Conservation (phyloP, 2,797 vertebrate genomes). For the Sebastes melanostomus region DNA sequence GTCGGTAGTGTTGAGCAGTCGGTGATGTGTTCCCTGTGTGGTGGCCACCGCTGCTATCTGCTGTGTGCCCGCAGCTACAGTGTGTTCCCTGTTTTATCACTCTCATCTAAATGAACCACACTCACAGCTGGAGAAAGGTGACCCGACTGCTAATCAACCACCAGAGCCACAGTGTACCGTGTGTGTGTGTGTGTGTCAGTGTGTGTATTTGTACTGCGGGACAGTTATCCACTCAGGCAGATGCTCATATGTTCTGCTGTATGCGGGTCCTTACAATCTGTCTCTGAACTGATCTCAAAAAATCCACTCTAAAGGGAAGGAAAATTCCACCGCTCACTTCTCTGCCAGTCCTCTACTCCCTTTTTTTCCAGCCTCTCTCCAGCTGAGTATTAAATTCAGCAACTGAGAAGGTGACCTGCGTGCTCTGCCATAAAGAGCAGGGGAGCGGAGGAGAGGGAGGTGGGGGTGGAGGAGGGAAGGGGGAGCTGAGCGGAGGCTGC, state of each 20-base stretch:
- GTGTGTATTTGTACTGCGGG: constrained; percentile 30
- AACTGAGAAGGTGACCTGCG: constrained; percentile 85
- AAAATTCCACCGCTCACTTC: constrained; percentile 71
- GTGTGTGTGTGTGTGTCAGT: constrained; percentile 21
- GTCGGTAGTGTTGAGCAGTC: constrained; percentile 39
- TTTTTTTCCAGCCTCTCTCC: constrained; percentile 63
- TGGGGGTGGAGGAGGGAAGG: constrained; percentile 8
- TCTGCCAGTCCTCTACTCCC: constrained; percentile 61
- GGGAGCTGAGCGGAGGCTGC: constrained; percentile 71
- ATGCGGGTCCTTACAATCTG: constrained; percentile 53
- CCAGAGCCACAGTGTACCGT: constrained; percentile 32
- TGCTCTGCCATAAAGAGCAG: constrained; percentile 83
- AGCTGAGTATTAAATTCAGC: constrained; percentile 85
- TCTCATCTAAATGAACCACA: constrained; percentile 74
- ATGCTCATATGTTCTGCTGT: constrained; percentile 44
- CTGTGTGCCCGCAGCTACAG: constrained; percentile 68
- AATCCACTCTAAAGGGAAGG: constrained; percentile 66
- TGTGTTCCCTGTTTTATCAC: constrained; percentile 76
- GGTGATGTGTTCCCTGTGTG: constrained; percentile 39
- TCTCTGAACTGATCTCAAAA: constrained; percentile 68
- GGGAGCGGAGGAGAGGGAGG: constrained; percentile 56
- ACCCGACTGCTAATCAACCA: constrained; percentile 77
- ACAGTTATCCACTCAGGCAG: constrained; percentile 53
- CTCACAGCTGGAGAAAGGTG: constrained; percentile 81
- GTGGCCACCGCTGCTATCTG: constrained; percentile 63